A percentile compares a stretch with the other conserved stretches of the same genome.
phyloP scores from a whole-genome alignment of 2,888 invertebrate genomes.

The Volucella bombylans region DNA sequence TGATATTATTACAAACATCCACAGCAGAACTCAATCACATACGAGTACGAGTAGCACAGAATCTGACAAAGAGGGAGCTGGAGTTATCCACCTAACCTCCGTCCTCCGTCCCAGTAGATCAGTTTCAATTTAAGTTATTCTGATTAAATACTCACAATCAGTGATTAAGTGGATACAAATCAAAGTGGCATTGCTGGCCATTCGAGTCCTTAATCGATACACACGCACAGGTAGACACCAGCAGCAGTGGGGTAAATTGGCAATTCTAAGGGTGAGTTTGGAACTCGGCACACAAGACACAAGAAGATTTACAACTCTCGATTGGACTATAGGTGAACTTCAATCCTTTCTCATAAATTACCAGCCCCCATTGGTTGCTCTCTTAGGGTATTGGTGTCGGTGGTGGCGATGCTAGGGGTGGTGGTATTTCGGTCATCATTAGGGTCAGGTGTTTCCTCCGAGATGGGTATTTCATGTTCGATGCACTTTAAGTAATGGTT shows the following conservation, averaged over 20 bases:
- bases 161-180: conserved; percentile 74
- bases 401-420: too few relatives aligned
- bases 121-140: conserved; percentile 74
- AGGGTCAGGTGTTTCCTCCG: conserved; percentile 40
- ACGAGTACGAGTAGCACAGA: not conserved
- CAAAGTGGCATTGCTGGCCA: conserved; percentile 64
- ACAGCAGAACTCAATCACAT: conserved; percentile 51
- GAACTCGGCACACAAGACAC: not conserved
- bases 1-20: conserved; percentile 63
- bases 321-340: conserved; percentile 63
- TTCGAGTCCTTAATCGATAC: conserved; percentile 68
- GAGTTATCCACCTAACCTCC: not conserved
- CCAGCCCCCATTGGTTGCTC: conserved; percentile 25
- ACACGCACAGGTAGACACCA: conserved; percentile 29
- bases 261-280: conserved; percentile 9
- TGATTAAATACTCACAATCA: conserved; percentile 74
- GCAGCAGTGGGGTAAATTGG: not conserved
- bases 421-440: conserved; percentile 31
- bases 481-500: conserved; percentile 68
- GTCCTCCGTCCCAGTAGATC: conserved; percentile 44
- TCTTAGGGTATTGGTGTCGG: not conserved
- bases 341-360: conserved; percentile 62
- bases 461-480: conserved; percentile 65
- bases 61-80: not conserved
- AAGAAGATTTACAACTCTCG: conserved; percentile 60